Evolutionary conservation across 2,888 invertebrate genomes (phyloP).

Genomic region (Drosophila cracens): DNA sequence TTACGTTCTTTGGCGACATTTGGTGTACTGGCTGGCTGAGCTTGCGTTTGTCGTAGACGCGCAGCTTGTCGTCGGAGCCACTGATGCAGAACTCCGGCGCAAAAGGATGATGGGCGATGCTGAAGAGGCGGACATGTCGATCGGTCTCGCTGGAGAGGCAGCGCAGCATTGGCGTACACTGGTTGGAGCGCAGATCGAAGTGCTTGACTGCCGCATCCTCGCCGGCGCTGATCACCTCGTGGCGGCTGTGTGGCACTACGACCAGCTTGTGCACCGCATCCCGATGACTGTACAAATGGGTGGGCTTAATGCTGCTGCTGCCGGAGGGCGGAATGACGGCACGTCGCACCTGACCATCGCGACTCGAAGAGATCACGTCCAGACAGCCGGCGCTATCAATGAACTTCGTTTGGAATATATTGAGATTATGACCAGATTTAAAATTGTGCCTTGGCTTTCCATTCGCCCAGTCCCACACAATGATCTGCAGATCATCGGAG

Average conservation of each 20-base stretch:
- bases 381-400: conserved; percentile 90
- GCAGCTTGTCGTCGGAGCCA: conserved; percentile 92
- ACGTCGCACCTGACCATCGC: conserved; percentile 93
- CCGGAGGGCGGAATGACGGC: conserved; percentile 87
- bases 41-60: conserved; percentile 91
- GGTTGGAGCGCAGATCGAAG: conserved; percentile 90
- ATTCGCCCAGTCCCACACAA: conserved; percentile 96
- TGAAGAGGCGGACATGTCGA: conserved; percentile 90
- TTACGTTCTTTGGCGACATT: conserved; percentile 83
- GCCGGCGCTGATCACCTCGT: conserved; percentile 93
- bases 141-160: conserved; percentile 87
- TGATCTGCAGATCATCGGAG: conserved; percentile 94
- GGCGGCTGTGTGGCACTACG: conserved; percentile 90
- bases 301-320: conserved; percentile 82
- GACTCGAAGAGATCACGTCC: conserved; percentile 94
- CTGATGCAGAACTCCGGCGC: conserved; percentile 92
- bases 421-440: conserved; percentile 93
- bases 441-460: conserved; percentile 89
- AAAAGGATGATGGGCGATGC: conserved; percentile 94
- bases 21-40: conserved; percentile 86
- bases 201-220: conserved; percentile 94
- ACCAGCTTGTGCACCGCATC: conserved; percentile 95
- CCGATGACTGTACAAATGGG: conserved; percentile 89
- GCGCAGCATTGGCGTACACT: conserved; percentile 48
- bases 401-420: conserved; percentile 97